phyloP scores from a whole-genome alignment of 2,113 vertebrate species.

The Xyliphius kryptos region DNA sequence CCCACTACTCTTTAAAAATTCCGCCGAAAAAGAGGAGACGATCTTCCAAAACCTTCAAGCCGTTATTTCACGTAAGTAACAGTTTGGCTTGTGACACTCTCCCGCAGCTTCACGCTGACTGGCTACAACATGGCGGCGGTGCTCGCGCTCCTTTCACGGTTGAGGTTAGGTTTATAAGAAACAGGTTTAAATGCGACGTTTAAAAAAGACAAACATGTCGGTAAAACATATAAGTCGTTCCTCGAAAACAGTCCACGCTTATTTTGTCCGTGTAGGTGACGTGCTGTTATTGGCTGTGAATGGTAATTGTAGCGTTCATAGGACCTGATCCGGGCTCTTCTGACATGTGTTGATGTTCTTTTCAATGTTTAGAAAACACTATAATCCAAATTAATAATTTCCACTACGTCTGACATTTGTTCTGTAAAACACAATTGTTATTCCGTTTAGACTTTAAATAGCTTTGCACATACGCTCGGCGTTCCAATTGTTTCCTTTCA shows the following conservation, averaged over 20 bases:
- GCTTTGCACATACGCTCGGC: too few species aligned
- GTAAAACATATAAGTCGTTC: too few species aligned
- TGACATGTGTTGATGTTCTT: conserved; percentile 2
- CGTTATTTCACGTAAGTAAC: conserved; percentile 72
- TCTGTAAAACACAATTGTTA: too few species aligned
- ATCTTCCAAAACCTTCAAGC: conserved; percentile 96
- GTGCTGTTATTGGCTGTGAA: neutral
- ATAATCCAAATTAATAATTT: too few species aligned
- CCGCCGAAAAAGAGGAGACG: conserved; percentile 99
- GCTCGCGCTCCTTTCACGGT: neutral
- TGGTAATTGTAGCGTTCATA: conserved; percentile 15
- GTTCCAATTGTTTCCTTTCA: too few species aligned
- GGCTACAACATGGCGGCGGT: conserved; percentile 41
- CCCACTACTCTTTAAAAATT: conserved; percentile 99
- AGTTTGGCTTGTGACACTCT: neutral
- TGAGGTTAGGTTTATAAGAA: too few species aligned
- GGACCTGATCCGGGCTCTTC: conserved; percentile 12
- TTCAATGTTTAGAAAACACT: neutral
- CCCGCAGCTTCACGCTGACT: neutral
- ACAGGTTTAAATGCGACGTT: too few species aligned
- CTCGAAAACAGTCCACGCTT: too few species aligned
- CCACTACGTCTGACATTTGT: too few species aligned
- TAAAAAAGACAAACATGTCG: too few species aligned
- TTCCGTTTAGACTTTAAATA: too few species aligned
- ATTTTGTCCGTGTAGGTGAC: too few species aligned